A percentile compares a stretch with the other conserved stretches of the same genome.
Evolutionary conservation across 92 coral and sea anemone genomes (phyloP).

Genomic region (Epizoanthus ramosus): DNA sequence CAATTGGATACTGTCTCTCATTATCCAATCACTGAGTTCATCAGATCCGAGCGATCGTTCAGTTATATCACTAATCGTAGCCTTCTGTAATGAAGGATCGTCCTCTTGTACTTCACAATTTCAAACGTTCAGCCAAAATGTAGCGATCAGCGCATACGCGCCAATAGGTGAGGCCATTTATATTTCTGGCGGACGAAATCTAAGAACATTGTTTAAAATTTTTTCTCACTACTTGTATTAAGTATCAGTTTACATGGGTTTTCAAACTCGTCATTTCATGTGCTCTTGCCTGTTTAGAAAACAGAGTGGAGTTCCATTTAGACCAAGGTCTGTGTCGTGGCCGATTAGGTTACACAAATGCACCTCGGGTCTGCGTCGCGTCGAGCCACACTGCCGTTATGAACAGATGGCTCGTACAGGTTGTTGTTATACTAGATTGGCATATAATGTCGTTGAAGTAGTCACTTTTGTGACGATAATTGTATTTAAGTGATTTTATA

Average conservation of each 20-base stretch:
- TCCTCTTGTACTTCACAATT: background rate
- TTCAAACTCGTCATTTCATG: conserved; percentile 14
- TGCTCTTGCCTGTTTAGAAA: background rate
- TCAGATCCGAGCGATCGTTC: no score
- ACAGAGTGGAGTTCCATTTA: background rate
- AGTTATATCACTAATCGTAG: background rate
- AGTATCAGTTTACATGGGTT: conserved; percentile 20
- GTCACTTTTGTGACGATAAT: conserved; percentile 53
- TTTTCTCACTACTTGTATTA: conserved; percentile 13
- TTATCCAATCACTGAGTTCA: no score
- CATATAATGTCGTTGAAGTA: conserved; percentile 65
- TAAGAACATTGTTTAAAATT: background rate
- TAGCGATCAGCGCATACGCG: conserved; percentile 11
- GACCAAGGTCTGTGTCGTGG: background rate
- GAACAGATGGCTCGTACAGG: background rate
- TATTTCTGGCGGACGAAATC: conserved; percentile 2
- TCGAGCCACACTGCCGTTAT: background rate
- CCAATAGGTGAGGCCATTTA: background rate
- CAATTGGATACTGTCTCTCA: no score
- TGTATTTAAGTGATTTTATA: conserved; percentile 15
- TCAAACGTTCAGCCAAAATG: background rate
- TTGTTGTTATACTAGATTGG: conserved; percentile 41
- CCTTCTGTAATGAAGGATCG: conserved; percentile 5
- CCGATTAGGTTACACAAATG: background rate
- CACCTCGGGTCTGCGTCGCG: background rate